Conservation (phyloP, 2,113 vertebrate species). For the Martes martes region DNA sequence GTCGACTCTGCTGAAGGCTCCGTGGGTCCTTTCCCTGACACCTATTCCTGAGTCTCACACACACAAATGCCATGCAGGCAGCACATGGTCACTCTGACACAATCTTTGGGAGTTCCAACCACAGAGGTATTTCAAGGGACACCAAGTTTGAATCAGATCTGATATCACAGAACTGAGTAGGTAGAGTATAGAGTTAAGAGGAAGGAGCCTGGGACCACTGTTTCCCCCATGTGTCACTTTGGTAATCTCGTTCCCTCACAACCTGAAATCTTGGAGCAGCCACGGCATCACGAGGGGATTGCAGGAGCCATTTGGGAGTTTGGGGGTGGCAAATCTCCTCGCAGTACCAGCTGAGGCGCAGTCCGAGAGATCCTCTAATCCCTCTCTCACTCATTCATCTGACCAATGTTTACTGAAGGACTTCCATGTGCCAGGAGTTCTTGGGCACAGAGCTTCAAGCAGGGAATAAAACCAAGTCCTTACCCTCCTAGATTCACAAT, state of each 20-base stretch:
- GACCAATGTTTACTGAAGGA: slow-evolving; percentile 17
- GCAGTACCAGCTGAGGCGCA: not conserved
- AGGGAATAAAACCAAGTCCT: slow-evolving; percentile 20
- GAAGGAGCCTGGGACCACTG: not conserved
- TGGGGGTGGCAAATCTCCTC: not conserved
- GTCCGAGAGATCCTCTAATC: not conserved
- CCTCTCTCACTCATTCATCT: not conserved
- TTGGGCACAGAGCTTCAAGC: not conserved
- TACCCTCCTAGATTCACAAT: not conserved
- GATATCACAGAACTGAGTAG: not conserved
- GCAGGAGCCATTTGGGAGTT: not conserved
- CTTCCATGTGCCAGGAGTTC: not conserved
- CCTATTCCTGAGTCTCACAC: not conserved
- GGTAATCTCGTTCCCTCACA: not conserved
- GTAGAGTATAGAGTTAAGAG: not conserved
- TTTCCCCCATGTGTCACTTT: not conserved
- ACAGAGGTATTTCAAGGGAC: not conserved
- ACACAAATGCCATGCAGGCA: rapidly evolving
- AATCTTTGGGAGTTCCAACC: not conserved
- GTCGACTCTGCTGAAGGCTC: not conserved
- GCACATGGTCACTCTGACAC: not conserved
- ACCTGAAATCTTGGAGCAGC: not conserved
- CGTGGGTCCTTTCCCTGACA: not conserved
- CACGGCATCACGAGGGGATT: not conserved
- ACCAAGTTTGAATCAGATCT: not conserved